These are phyloP conservation scores for Drosophila guanche DNA, from an alignment of 1,140 invertebrate species.

Conservation along the genomic window DNA sequence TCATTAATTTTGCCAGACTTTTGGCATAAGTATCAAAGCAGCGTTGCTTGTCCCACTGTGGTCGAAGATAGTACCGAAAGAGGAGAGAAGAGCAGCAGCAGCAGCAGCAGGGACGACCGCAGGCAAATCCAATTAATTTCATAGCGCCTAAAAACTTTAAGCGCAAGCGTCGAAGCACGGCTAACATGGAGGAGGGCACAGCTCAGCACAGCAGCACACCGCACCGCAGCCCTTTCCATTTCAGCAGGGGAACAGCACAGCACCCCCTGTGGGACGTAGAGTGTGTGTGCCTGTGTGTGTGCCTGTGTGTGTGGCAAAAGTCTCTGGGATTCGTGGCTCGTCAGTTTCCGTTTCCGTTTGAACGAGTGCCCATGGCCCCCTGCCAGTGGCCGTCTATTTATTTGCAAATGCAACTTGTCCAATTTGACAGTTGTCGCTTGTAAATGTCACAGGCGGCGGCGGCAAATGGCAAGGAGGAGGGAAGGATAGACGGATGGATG, in stretches of 20 bases:
- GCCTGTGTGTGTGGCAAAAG: no score
- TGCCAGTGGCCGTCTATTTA: slow-evolving; percentile 56
- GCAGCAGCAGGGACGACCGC: slow-evolving; percentile 10
- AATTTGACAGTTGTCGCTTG: slow-evolving; percentile 80
- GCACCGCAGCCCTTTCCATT: background rate
- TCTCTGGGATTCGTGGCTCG: slow-evolving; percentile 41
- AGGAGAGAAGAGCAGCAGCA: slow-evolving; percentile 10
- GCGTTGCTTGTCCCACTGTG: slow-evolving; percentile 5
- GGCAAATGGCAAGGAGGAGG: background rate
- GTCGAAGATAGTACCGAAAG: background rate
- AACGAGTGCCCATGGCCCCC: slow-evolving; percentile 38
- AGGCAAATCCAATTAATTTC: slow-evolving; percentile 74
- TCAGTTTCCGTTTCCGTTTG: slow-evolving; percentile 75
- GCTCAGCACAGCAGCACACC: background rate
- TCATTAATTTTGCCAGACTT: no score
- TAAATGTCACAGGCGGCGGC: slow-evolving; percentile 52
- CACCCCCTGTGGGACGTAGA: no score
- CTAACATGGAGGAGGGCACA: slow-evolving; percentile 2
- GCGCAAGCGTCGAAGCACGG: slow-evolving; percentile 68
- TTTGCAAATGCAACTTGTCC: slow-evolving; percentile 81
- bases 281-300: no score
- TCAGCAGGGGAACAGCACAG: background rate
- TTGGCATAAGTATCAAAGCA: no score
- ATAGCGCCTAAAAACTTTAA: slow-evolving; percentile 76
- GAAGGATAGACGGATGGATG: background rate